These are phyloP conservation scores for Carpatolechia fugitivella DNA, from an alignment of 2,888 invertebrate genomes.

Conservation along the genomic window DNA sequence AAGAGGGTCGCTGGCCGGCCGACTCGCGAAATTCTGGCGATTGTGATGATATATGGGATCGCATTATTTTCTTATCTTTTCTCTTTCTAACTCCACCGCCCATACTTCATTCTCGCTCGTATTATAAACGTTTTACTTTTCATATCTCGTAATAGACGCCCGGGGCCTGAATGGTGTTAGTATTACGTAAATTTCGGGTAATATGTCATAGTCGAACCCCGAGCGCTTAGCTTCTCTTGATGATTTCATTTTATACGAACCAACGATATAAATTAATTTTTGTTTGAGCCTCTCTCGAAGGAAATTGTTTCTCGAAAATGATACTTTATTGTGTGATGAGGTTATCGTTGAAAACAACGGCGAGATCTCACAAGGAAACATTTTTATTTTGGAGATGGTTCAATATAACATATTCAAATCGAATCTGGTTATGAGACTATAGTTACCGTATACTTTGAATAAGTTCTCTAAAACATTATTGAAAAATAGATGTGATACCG, in stretches of 20 bases:
- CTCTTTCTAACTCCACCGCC: constrained; percentile 74
- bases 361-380: constrained; percentile 38
- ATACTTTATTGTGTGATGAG: constrained; percentile 46
- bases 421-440: too few species aligned
- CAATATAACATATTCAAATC: too few species aligned
- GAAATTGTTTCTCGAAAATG: constrained; percentile 58
- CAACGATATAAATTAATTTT: constrained; percentile 56
- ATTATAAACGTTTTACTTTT: constrained; percentile 75
- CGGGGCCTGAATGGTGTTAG: constrained; percentile 51
- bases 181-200: constrained; percentile 64
- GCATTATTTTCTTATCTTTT: constrained; percentile 79
- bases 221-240: constrained; percentile 43
- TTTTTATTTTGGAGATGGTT: constrained; percentile 39
- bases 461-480: too few species aligned
- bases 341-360: constrained; percentile 45
- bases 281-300: constrained; percentile 50
- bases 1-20: constrained; percentile 70
- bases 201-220: constrained; percentile 54
- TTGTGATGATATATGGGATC: constrained; percentile 77
- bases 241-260: constrained; percentile 52
- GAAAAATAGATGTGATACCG: too few species aligned
- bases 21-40: constrained; percentile 69
- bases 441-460: too few species aligned
- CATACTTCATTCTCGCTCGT: constrained; percentile 71
- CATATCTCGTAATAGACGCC: constrained; percentile 52